These are phyloP conservation scores for Macrocentrus cingulum DNA, from an alignment of 1,140 invertebrate species.

Conservation along the genomic window DNA sequence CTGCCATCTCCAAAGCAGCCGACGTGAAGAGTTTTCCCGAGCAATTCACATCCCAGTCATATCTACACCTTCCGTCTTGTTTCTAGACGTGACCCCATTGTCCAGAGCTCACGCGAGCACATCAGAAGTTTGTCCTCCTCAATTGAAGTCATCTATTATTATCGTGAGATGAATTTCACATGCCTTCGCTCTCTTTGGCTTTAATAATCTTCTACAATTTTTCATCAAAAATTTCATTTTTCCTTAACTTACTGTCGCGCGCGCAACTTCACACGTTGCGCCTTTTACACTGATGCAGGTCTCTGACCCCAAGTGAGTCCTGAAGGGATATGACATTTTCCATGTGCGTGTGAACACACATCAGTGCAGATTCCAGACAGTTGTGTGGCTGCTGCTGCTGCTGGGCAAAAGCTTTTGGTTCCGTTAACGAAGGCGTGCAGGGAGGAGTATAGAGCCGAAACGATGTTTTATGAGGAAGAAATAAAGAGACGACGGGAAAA, in stretches of 20 bases:
- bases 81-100: constrained; percentile 18
- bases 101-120: neutral
- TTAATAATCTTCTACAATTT: too few relatives aligned
- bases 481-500: constrained; percentile 2
- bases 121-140: neutral
- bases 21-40: neutral
- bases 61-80: constrained; percentile 1
- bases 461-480: constrained; percentile 1
- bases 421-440: neutral
- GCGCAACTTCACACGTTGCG: too few relatives aligned
- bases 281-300: too few relatives aligned
- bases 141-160: too few relatives aligned
- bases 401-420: constrained; percentile 5
- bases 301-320: neutral
- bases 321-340: neutral
- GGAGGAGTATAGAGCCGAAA: neutral
- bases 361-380: neutral
- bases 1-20: neutral
- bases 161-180: too few relatives aligned
- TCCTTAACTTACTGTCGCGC: too few relatives aligned
- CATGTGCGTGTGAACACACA: too few relatives aligned
- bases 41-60: constrained; percentile 12
- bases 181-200: too few relatives aligned
- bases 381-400: constrained; percentile 2
- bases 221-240: too few relatives aligned